Evolutionary conservation across 64 coral and sea anemone genomes (phyloP), one percentile per base, ranked within the genome.

Genomic region (Catalaphyllia jardinei): DNA sequence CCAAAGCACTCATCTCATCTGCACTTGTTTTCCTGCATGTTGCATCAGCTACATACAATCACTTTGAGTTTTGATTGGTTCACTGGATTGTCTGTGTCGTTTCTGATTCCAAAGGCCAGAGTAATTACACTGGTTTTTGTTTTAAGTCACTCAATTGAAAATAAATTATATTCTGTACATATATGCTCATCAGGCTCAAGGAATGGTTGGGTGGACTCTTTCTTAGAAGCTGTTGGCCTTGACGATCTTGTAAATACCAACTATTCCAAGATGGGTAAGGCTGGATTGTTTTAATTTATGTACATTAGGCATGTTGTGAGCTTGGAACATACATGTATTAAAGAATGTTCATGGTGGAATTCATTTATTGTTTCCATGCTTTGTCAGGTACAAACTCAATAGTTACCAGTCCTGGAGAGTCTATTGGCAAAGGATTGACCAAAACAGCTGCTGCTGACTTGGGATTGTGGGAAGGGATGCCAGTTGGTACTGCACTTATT

Each of bases 151-250:
- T 62, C 1, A 62, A 19, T 62, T 12, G 18, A 12, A 62, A 62
- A 62, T 62, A 62, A 62, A 62, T 62, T 62, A 15, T 2, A 65
- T 24, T 5, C 22, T 65, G 12, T 24, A 35, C 13, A 61, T 19
- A 30, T 35, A 6, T 82, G 30, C 9, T 84, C 15, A 29, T 52
- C 73, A 96, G 94, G 88, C 4, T 67, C 81, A 28, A 20, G 18
- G 52, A 89, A 80, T 90, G 96, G 96, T 29, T 98, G 96, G 96
- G 71, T 93, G 52, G 87, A 89, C 31, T 95, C 96, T 6, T 95
- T 92, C 52, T 95, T 94, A 78, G 57, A 78, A 73, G 61, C n/a
- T 4, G 90, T 98, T 90, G 96, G 96, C 16, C 63, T 98, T 20
- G 72, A 94, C 33, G 96, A 98, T 69, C 89, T 98, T 57, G 80